Percentiles rank a stretch among this genome's conserved stretches.
These are phyloP conservation scores for Vulpes vulpes DNA, from an alignment of 2,113 vertebrate species.

Conservation along the genomic window DNA sequence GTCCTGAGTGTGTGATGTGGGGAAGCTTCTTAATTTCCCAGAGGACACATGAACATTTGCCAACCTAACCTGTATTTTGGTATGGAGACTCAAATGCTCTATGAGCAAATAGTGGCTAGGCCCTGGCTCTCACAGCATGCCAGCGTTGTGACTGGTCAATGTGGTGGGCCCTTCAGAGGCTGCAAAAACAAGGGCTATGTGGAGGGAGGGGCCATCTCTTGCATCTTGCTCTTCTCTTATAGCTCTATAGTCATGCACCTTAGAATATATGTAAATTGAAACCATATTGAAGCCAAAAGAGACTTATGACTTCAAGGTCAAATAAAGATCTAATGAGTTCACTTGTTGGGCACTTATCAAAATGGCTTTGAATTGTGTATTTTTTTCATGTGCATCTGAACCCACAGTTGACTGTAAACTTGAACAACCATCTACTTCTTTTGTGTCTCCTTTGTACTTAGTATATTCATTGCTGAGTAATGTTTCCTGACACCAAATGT, in stretches of 20 bases:
- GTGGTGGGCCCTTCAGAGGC: neutral
- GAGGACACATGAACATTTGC: neutral
- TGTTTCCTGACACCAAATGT: neutral
- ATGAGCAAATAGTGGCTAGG: neutral
- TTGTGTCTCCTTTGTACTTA: neutral
- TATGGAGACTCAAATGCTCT: neutral
- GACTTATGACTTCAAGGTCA: neutral
- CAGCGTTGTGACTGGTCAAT: neutral
- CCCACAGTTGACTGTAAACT: neutral
- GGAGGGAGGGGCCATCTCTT: neutral
- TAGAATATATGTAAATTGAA: neutral
- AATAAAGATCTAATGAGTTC: neutral
- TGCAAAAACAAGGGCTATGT: neutral
- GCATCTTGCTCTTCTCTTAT: neutral
- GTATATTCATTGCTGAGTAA: neutral
- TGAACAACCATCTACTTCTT: neutral
- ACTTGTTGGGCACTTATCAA: neutral
- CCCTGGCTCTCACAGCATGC: rapidly evolving
- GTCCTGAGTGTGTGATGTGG: neutral
- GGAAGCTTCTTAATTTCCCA: slow-evolving; percentile 30
- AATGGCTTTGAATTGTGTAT: neutral
- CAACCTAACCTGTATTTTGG: neutral
- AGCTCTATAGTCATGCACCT: neutral
- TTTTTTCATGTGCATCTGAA: neutral
- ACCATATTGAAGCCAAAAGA: neutral